Conservation (phyloP, 1,140 invertebrate species). For the Drosophila lacertosa region DNA sequence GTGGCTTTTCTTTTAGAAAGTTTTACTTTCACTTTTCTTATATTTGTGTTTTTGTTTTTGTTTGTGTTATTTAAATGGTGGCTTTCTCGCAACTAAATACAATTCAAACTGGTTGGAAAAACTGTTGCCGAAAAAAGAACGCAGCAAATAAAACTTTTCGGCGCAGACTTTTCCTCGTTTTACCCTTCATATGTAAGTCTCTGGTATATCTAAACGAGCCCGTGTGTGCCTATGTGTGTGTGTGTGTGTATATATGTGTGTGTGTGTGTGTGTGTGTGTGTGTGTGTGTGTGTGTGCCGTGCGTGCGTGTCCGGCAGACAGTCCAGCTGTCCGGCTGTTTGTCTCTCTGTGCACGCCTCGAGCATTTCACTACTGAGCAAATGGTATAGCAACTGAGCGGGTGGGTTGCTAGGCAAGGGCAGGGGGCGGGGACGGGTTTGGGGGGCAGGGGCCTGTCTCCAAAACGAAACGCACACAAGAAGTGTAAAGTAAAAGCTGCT, state of each 20-base stretch:
- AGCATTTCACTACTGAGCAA: background rate
- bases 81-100: slow-evolving; percentile 14
- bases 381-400: too few relatives aligned
- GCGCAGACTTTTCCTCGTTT: slow-evolving; percentile 8
- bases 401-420: too few relatives aligned
- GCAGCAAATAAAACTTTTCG: slow-evolving; percentile 38
- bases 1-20: slow-evolving; percentile 11
- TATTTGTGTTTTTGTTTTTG: background rate
- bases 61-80: slow-evolving; percentile 4
- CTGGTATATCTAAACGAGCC: slow-evolving; percentile 1
- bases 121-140: slow-evolving; percentile 1
- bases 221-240: background rate
- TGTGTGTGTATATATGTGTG: background rate
- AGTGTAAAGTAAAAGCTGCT: slow-evolving; percentile 62
- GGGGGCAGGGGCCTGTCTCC: background rate
- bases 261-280: background rate
- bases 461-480: slow-evolving; percentile 12
- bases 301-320: background rate
- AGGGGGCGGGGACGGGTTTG: background rate
- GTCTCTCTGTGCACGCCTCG: slow-evolving; percentile 21
- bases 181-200: slow-evolving; percentile 20
- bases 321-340: background rate
- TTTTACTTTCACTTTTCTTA: background rate
- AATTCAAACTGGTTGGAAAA: slow-evolving; percentile 3
- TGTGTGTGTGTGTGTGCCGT: background rate